phyloP scores from a whole-genome alignment of 2,888 invertebrate species.

The Marasmarcha lunaedactyla region DNA sequence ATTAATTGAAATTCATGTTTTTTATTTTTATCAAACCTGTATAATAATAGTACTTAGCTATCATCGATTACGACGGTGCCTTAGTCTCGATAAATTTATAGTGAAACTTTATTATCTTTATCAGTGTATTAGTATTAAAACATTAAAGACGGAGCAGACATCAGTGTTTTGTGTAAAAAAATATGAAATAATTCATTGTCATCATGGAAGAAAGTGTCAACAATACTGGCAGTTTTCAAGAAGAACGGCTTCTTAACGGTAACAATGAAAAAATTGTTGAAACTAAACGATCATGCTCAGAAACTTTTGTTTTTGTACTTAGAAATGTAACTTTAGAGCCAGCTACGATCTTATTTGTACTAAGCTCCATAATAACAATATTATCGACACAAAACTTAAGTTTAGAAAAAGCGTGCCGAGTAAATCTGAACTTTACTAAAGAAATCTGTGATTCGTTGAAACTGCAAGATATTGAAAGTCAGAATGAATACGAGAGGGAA shows the following conservation, averaged over 20 bases:
- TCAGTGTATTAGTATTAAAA: too few relatives aligned
- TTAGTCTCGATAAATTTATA: too few relatives aligned
- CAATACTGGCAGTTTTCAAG: not conserved
- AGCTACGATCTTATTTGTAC: constrained; percentile 30
- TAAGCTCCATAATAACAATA: constrained; percentile 56
- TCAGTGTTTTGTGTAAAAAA: too few relatives aligned
- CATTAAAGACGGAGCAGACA: too few relatives aligned
- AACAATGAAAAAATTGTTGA: constrained; percentile 8
- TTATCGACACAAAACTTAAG: constrained; percentile 84
- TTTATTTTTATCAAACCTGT: too few relatives aligned
- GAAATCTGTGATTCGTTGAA: constrained; percentile 80
- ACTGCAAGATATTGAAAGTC: constrained; percentile 69
- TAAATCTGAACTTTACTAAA: constrained; percentile 78
- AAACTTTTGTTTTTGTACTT: constrained; percentile 20
- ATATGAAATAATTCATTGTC: too few relatives aligned
- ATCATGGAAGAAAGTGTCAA: not conserved
- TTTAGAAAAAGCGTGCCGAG: constrained; percentile 86
- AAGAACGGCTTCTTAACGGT: not conserved
- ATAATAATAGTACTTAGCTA: too few relatives aligned
- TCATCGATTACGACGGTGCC: too few relatives aligned
- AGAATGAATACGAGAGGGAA: constrained; percentile 62
- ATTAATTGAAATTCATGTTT: too few relatives aligned
- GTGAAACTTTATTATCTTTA: too few relatives aligned
- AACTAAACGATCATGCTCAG: constrained; percentile 20
- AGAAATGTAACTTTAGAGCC: constrained; percentile 46